These are phyloP conservation scores for Teleiodes luculella DNA, from an alignment of 2,888 invertebrate species.

Conservation along the genomic window DNA sequence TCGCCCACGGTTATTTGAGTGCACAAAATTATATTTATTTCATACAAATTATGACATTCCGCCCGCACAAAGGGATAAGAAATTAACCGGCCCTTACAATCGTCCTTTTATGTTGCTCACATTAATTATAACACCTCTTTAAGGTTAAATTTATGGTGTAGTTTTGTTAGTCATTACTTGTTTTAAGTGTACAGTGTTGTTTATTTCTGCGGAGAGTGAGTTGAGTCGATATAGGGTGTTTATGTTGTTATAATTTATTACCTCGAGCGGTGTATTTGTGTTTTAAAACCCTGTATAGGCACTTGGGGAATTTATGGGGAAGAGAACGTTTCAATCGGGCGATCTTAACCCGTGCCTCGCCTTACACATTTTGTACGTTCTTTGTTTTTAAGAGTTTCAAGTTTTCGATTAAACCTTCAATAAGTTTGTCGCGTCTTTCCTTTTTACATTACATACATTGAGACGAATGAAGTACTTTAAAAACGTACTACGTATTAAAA, in stretches of 20 bases:
- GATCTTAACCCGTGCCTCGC: slow-evolving; percentile 40
- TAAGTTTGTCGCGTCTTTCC: too few relatives aligned
- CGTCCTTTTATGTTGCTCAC: slow-evolving; percentile 64
- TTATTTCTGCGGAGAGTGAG: slow-evolving; percentile 37
- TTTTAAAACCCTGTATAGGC: slow-evolving; percentile 54
- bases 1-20: slow-evolving; percentile 27
- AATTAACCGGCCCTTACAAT: slow-evolving; percentile 59
- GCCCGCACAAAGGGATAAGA: slow-evolving; percentile 57
- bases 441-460: too few relatives aligned
- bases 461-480: too few relatives aligned
- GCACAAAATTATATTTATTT: slow-evolving; percentile 50
- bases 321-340: slow-evolving; percentile 70
- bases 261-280: slow-evolving; percentile 59
- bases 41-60: slow-evolving; percentile 66
- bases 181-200: slow-evolving; percentile 38
- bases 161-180: slow-evolving; percentile 68
- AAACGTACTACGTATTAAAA: too few relatives aligned
- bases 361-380: neutral
- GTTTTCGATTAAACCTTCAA: neutral
- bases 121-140: slow-evolving; percentile 78
- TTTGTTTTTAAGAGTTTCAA: neutral
- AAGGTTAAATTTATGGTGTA: slow-evolving; percentile 69
- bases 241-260: slow-evolving; percentile 69
- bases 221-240: slow-evolving; percentile 55
- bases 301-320: slow-evolving; percentile 66